Conservation (phyloP, 2,113 vertebrate genomes). For the Leiothrix lutea region DNA sequence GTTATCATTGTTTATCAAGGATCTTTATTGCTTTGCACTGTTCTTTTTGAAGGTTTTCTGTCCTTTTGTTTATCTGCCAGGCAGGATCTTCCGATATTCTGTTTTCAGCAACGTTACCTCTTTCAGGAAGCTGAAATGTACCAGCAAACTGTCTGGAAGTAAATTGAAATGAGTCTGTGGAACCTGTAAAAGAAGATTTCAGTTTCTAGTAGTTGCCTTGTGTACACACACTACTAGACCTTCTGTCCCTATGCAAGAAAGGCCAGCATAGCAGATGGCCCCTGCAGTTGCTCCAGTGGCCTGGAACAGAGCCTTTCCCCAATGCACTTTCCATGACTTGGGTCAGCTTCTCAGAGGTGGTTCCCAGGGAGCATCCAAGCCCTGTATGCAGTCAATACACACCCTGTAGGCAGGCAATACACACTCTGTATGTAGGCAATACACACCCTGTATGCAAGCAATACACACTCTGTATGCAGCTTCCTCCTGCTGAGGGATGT, state of each 20-base stretch:
- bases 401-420: too few relatives aligned
- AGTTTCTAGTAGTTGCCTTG: not conserved
- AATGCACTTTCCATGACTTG: not conserved
- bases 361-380: not conserved
- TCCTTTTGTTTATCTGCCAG: not conserved
- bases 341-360: not conserved
- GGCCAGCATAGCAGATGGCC: not conserved
- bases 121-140: not conserved
- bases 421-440: too few relatives aligned
- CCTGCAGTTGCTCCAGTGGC: not conserved
- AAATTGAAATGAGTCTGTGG: not conserved
- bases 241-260: not conserved
- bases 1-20: not conserved
- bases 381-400: accelerated
- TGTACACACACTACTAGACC: not conserved
- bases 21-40: not conserved
- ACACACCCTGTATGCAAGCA: too few relatives aligned
- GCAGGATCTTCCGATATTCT: not conserved
- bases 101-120: not conserved
- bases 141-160: not conserved
- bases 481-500: not conserved
- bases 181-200: not conserved
- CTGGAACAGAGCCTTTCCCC: not conserved
- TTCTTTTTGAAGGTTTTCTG: not conserved
- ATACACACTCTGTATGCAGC: too few relatives aligned